Percentiles rank a stretch among this genome's conserved stretches.
Conservation (phyloP, 2,888 invertebrate genomes). For the Trimorus sp. region DNA sequence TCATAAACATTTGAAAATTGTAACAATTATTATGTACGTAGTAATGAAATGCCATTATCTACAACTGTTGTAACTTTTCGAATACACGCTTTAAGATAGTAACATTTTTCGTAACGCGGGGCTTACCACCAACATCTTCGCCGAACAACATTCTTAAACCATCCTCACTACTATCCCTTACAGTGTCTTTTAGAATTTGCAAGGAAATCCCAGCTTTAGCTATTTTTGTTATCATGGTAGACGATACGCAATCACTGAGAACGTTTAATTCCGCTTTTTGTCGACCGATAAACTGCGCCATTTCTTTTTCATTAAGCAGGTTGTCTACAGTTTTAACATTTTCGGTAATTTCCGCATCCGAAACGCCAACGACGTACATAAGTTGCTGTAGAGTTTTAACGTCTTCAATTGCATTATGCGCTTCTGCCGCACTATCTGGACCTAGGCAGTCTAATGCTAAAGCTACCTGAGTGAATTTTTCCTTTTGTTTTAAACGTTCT, state of each 20-base stretch:
- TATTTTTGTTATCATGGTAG: slow-evolving; percentile 8
- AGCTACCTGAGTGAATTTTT: slow-evolving; percentile 6
- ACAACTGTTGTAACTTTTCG: too few species aligned
- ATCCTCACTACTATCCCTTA: neutral
- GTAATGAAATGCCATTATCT: too few species aligned
- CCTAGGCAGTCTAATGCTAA: neutral
- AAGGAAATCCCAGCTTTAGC: slow-evolving; percentile 7
- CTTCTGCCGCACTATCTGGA: neutral
- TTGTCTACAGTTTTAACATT: neutral
- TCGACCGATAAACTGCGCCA: neutral
- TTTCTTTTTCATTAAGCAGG: neutral
- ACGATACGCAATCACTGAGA: neutral
- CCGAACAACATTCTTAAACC: slow-evolving; percentile 3
- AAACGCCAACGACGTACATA: neutral
- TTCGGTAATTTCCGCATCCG: neutral
- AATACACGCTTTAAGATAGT: neutral
- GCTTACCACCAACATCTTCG: slow-evolving; percentile 21
- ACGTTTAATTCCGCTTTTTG: neutral
- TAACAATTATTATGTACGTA: too few species aligned
- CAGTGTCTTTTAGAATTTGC: neutral
- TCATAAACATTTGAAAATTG: too few species aligned
- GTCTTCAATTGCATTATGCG: slow-evolving; percentile 18
- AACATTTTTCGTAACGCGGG: slow-evolving; percentile 11
- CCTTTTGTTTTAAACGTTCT: slow-evolving; percentile 11
- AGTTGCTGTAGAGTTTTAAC: slow-evolving; percentile 4